Evolutionary conservation across 2,113 vertebrate species (phyloP), one percentile per base, ranked within the genome.

Genomic region (Gobio gobio): DNA sequence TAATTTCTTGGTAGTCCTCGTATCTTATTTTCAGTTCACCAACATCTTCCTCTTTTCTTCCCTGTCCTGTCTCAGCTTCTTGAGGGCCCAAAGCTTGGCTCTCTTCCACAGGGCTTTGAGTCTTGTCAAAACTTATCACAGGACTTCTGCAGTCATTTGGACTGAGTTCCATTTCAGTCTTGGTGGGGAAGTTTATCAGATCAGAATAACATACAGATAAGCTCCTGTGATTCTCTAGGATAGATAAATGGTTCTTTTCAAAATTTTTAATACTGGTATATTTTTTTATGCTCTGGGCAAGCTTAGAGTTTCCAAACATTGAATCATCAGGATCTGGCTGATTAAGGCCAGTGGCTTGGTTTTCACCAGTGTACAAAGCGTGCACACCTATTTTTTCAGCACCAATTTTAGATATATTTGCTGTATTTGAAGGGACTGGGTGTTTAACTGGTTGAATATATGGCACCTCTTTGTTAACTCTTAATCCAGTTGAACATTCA

Each of bases 1-100:
- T 98, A 88, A 98, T 97, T 90, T 99, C 97, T 91, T 98, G 97
- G 94, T 98, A 99, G 91, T 98, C 98, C 93, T 99, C 98, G 82
- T 99, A 99, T 87, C 96, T 95, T 92, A 98, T 97, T 95, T 99
- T 99, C 87, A 99, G 96, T 89, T 98, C 97, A 86, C 96, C 97
- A 76, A 97, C 94, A 89, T 97, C 96, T 88, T 94, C 96, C 90
- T 97, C 96, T 40, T 94, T 94, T 45, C 91, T 94, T 61, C 89
- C 92, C 88, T 95, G 95, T 87, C 93, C 84, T 36, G 86, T 90
- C 80, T 93, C 90, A 4, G 91, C 88, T 45, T 91, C 90, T 24
- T 87, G 90, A 63, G 88, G 87, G 56, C 87, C 88, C 6, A 91
- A 63, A 43, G 89, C 89, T 59, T 85, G 89, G 0, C 90, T 86